A percentile compares a stretch with the other conserved stretches of the same genome.
These are phyloP conservation scores for Crepidodera aurea DNA, from an alignment of 2,888 invertebrate species.

Conservation along the genomic window DNA sequence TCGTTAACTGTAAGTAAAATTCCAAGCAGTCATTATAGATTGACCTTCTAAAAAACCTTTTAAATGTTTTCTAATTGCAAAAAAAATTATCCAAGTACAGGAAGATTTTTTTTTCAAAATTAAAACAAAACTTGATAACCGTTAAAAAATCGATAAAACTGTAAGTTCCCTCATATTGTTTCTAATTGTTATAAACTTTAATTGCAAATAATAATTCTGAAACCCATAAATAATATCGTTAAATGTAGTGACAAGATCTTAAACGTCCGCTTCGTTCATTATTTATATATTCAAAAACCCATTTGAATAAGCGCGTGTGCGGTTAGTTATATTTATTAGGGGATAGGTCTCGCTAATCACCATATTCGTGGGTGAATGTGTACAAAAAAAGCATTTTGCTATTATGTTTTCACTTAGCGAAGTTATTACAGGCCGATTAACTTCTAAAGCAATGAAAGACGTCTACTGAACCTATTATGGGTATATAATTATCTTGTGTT, in stretches of 20 bases:
- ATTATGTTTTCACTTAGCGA: slow-evolving; percentile 4
- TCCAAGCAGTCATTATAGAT: not conserved
- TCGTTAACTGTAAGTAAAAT: slow-evolving; percentile 3
- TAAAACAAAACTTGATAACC: too few relatives aligned
- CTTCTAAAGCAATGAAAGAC: not conserved
- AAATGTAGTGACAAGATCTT: slow-evolving; percentile 24
- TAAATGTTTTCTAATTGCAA: too few relatives aligned
- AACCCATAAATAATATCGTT: slow-evolving; percentile 10
- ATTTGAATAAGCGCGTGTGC: slow-evolving; percentile 22
- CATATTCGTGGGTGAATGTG: slow-evolving; percentile 26
- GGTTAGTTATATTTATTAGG: slow-evolving; percentile 17
- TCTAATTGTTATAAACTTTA: not conserved
- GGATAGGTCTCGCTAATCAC: slow-evolving; percentile 22
- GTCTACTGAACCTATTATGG: not conserved
- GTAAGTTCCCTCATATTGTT: too few relatives aligned
- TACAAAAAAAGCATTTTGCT: not conserved
- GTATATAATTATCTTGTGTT: slow-evolving; percentile 2
- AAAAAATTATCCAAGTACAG: too few relatives aligned
- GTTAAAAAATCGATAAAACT: too few relatives aligned
- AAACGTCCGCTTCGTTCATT: slow-evolving; percentile 13
- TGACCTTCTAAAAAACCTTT: too few relatives aligned
- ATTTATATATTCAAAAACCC: slow-evolving; percentile 16
- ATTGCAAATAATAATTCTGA: not conserved
- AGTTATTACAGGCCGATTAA: slow-evolving; percentile 1
- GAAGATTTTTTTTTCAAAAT: too few relatives aligned